A percentile compares a stretch with the other conserved stretches of the same genome.
Evolutionary conservation across 2,113 vertebrate species (phyloP).

Genomic region (Chrysemys picta): DNA sequence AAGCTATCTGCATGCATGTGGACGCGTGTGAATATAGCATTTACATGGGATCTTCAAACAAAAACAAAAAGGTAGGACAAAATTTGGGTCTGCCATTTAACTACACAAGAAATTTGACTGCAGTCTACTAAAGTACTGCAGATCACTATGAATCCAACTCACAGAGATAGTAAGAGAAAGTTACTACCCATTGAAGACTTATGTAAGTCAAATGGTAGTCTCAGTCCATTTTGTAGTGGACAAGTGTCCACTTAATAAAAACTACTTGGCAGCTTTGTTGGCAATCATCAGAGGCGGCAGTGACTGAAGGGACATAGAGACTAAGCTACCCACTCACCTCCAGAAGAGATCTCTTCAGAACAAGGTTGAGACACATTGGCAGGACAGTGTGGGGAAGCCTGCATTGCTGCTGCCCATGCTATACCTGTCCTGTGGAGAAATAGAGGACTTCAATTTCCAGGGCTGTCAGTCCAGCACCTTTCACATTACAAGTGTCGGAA

Average conservation of each 20-base stretch:
- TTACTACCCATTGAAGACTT: not conserved
- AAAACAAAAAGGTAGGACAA: not conserved
- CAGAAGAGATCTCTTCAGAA: conserved; percentile 74
- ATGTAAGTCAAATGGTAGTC: conserved; percentile 30
- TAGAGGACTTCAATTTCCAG: conserved; percentile 75
- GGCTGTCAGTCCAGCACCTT: conserved; percentile 67
- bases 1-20: not conserved
- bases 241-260: not conserved
- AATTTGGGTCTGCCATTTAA: conserved; percentile 4
- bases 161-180: accelerated
- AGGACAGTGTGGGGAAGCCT: conserved; percentile 74
- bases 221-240: not conserved
- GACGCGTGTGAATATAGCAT: not conserved
- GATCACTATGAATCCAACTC: conserved; percentile 36
- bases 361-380: conserved; percentile 71
- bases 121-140: conserved; percentile 49
- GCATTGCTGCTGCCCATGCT: conserved; percentile 77
- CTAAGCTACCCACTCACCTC: conserved; percentile 74
- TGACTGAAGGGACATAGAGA: conserved; percentile 30
- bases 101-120: conserved; percentile 21
- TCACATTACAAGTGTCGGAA: conserved; percentile 49
- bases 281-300: conserved; percentile 9
- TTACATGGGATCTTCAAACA: not conserved
- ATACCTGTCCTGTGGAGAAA: conserved; percentile 78
- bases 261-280: not conserved